Conservation (phyloP, 1,140 invertebrate species). For the Bombus huntii region DNA sequence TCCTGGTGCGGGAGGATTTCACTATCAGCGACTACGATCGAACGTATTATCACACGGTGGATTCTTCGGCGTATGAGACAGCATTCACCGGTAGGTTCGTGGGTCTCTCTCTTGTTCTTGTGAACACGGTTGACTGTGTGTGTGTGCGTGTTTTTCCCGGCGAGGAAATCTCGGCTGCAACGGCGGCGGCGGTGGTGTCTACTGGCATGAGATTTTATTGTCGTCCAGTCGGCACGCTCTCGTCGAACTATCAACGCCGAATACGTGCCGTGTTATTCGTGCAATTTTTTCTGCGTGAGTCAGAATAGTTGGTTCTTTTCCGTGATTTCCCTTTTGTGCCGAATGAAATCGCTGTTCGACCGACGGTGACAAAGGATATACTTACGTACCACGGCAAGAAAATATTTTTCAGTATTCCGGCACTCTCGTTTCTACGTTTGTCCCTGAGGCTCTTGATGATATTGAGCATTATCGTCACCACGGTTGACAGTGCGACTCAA, state of each 20-base stretch:
- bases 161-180: neutral
- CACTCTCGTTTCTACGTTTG: neutral
- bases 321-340: neutral
- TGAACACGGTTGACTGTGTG: slow-evolving; percentile 15
- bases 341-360: neutral
- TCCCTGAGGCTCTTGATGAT: slow-evolving; percentile 9
- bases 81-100: slow-evolving; percentile 21
- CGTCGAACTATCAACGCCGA: slow-evolving; percentile 12
- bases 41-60: slow-evolving; percentile 40
- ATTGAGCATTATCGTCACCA: slow-evolving; percentile 3
- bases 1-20: slow-evolving; percentile 57
- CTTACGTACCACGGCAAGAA: neutral
- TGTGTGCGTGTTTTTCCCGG: slow-evolving; percentile 22
- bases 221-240: slow-evolving; percentile 5
- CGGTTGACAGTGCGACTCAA: slow-evolving; percentile 23
- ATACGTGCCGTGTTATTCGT: neutral
- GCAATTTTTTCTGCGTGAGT: slow-evolving; percentile 7
- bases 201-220: slow-evolving; percentile 21
- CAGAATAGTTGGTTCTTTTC: too few relatives aligned
- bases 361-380: slow-evolving; percentile 33
- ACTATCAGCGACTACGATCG: slow-evolving; percentile 40
- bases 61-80: slow-evolving; percentile 33
- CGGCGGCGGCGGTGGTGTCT: slow-evolving; percentile 3
- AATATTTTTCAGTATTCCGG: neutral
- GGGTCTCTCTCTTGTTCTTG: slow-evolving; percentile 8